Conservation (phyloP, 2,113 vertebrate genomes). For the Sturnus vulgaris region DNA sequence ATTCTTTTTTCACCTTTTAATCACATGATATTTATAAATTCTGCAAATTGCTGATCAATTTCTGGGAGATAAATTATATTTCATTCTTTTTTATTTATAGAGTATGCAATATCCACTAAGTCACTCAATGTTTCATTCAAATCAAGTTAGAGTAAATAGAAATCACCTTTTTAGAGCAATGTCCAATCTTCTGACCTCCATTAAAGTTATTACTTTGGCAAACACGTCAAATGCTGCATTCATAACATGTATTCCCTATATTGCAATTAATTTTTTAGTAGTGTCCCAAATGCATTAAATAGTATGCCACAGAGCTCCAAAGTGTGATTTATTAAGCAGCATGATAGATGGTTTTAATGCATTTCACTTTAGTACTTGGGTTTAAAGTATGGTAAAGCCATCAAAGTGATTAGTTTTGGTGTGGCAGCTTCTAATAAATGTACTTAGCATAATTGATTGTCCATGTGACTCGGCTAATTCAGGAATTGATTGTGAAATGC, state of each 20-base stretch:
- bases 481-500: background rate
- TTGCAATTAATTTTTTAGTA: background rate
- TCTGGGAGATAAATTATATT: background rate
- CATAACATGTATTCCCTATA: background rate
- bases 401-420: background rate
- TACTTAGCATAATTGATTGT: background rate
- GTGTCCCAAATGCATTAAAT: background rate
- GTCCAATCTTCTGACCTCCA: background rate
- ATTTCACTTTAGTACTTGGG: background rate
- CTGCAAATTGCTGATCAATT: background rate
- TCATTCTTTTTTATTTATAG: background rate
- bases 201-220: slow-evolving; percentile 49
- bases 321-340: background rate
- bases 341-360: background rate
- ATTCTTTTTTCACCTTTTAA: background rate
- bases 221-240: background rate
- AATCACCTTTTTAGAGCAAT: background rate
- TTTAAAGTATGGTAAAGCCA: background rate
- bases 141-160: slow-evolving; percentile 20
- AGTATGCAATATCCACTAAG: background rate
- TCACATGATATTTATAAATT: background rate
- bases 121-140: background rate
- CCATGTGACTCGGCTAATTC: background rate
- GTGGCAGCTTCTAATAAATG: background rate
- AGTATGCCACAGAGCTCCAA: background rate